phyloP scores from a whole-genome alignment of 2,888 invertebrate genomes.

The Cynaeus angustus region DNA sequence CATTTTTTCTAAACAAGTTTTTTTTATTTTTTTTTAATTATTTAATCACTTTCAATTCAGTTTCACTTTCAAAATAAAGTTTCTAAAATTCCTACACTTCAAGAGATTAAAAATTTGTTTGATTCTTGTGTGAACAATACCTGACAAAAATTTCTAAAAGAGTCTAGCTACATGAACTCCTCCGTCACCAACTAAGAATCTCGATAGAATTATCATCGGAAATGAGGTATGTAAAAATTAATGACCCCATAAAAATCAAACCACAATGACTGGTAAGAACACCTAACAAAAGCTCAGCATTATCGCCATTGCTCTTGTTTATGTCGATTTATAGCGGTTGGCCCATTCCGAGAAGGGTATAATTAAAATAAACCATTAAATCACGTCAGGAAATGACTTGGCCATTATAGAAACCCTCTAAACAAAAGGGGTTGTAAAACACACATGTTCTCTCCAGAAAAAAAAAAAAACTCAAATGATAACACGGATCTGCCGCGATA shows the following conservation, averaged over 20 bases:
- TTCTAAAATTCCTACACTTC: no score
- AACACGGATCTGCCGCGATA: slow-evolving; percentile 2
- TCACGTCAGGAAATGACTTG: slow-evolving; percentile 45
- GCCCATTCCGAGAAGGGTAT: slow-evolving; percentile 43
- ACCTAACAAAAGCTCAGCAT: slow-evolving; percentile 18
- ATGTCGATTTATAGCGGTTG: slow-evolving; percentile 39
- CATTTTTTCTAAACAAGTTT: no score
- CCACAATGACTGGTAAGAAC: slow-evolving; percentile 49
- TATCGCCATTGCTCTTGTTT: slow-evolving; percentile 17
- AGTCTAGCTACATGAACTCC: no score
- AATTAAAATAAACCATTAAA: slow-evolving; percentile 38
- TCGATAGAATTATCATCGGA: slow-evolving; percentile 43
- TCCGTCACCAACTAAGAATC: slow-evolving; percentile 27
- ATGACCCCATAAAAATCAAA: slow-evolving; percentile 45
- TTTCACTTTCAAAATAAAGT: no score
- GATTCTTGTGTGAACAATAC: no score
- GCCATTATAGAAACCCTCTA: slow-evolving; percentile 39
- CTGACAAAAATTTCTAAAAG: no score
- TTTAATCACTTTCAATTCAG: no score
- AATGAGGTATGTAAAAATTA: slow-evolving; percentile 44
- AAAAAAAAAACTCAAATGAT: slow-evolving; percentile 26
- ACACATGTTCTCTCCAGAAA: slow-evolving; percentile 29
- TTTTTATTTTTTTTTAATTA: no score
- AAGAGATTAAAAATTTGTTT: no score
- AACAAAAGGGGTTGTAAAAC: slow-evolving; percentile 48